Evolutionary conservation across 2,888 invertebrate species (phyloP).

Genomic region (Rhamnusium bicolor): DNA sequence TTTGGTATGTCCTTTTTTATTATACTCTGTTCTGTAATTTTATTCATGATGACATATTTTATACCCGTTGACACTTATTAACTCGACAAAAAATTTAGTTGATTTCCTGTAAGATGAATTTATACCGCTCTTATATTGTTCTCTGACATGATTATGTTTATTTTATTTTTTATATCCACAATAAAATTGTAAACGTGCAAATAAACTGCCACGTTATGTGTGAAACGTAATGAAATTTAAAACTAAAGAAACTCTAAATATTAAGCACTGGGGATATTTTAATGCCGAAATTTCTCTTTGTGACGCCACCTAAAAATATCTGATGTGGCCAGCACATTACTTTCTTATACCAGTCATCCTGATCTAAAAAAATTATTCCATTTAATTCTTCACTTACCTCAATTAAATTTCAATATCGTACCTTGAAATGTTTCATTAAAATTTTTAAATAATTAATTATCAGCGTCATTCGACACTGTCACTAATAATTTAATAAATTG

Average conservation of each 20-base stretch:
- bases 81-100: slow-evolving; percentile 48
- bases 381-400: too few species aligned
- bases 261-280: background rate
- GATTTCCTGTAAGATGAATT: slow-evolving; percentile 38
- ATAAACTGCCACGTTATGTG: slow-evolving; percentile 9
- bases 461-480: too few species aligned
- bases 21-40: slow-evolving; percentile 52
- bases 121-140: slow-evolving; percentile 34
- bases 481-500: too few species aligned
- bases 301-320: background rate
- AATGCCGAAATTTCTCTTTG: background rate
- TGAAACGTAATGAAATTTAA: slow-evolving; percentile 9
- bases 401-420: too few species aligned
- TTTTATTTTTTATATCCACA: slow-evolving; percentile 30
- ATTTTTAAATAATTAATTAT: too few species aligned
- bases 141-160: slow-evolving; percentile 26
- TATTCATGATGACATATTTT: slow-evolving; percentile 60
- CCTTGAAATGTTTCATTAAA: too few species aligned
- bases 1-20: slow-evolving; percentile 57
- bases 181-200: slow-evolving; percentile 18
- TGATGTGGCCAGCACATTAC: too few species aligned
- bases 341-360: too few species aligned
- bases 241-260: slow-evolving; percentile 1
- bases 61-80: slow-evolving; percentile 58
- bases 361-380: too few species aligned